Percentiles rank a stretch among this genome's conserved stretches.
Conservation (phyloP, 2,113 vertebrate genomes). For the Oryzias celebensis region DNA sequence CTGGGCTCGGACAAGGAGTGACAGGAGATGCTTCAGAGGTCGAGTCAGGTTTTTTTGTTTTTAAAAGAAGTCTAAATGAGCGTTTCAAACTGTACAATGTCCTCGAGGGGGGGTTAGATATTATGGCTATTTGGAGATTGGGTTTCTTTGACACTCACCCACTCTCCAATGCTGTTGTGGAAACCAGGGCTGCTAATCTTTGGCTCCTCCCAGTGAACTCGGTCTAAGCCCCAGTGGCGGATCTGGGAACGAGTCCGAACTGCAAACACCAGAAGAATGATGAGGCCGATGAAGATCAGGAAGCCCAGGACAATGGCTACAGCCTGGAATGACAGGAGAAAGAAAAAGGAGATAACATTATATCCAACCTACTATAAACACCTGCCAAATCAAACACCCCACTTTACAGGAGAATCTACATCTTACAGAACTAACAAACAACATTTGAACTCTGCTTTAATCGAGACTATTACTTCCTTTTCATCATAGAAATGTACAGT, state of each 20-base stretch:
- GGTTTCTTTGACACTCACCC: constrained; percentile 76
- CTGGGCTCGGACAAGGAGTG: too few species aligned
- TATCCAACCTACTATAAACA: not conserved
- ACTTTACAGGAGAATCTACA: too few species aligned
- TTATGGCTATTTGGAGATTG: too few species aligned
- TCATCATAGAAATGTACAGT: too few species aligned
- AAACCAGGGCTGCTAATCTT: constrained; percentile 58
- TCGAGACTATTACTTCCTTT: too few species aligned
- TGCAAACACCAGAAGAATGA: constrained; percentile 87
- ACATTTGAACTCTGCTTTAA: too few species aligned
- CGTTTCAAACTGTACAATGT: too few species aligned
- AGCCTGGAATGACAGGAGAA: constrained; percentile 68
- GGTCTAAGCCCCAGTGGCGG: constrained; percentile 74
- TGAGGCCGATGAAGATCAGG: constrained; percentile 81
- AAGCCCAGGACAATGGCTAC: constrained; percentile 88
- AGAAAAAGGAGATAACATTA: not conserved
- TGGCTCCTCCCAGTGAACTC: constrained; percentile 86
- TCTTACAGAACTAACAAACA: too few species aligned
- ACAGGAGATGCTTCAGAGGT: too few species aligned
- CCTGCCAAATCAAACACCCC: not conserved
- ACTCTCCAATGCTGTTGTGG: constrained; percentile 83
- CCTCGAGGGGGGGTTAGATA: too few species aligned
- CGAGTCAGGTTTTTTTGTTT: too few species aligned
- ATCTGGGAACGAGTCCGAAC: constrained; percentile 83
- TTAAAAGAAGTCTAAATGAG: too few species aligned